These are phyloP conservation scores for Anthoptus insignis DNA, from an alignment of 2,888 invertebrate genomes.

Conservation along the genomic window DNA sequence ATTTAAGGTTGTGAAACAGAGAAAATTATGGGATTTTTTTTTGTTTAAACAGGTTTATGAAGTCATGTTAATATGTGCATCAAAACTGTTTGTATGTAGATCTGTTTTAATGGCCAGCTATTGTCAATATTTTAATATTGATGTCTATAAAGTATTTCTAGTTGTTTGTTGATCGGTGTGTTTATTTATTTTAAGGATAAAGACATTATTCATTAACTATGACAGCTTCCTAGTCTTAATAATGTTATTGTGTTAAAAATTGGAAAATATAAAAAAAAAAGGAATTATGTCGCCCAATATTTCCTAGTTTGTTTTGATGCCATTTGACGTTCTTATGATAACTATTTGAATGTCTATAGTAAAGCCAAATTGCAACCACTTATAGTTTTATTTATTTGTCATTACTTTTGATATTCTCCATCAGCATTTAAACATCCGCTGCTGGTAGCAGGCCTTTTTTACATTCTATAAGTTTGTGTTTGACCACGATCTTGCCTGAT, in stretches of 20 bases:
- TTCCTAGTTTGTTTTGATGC: conserved; percentile 26
- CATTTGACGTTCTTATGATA: conserved; percentile 22
- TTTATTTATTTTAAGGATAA: conserved; percentile 3
- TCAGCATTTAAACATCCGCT: too few relatives aligned
- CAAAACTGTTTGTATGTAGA: conserved; percentile 1
- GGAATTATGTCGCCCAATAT: conserved; percentile 8
- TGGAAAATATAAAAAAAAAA: conserved; percentile 5
- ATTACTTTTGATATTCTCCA: too few relatives aligned
- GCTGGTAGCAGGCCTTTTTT: too few relatives aligned
- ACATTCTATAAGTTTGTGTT: too few relatives aligned
- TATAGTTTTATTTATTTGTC: conserved; percentile 43
- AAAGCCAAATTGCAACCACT: conserved; percentile 53
- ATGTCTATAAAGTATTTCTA: background rate
- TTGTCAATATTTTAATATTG: background rate
- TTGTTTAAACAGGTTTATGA: background rate
- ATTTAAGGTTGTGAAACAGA: conserved; percentile 27
- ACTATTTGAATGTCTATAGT: conserved; percentile 46
- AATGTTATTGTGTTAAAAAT: conserved; percentile 18
- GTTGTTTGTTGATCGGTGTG: conserved; percentile 1
- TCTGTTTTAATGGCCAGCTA: background rate
- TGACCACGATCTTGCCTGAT: too few relatives aligned
- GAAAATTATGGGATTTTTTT: background rate
- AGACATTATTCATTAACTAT: background rate
- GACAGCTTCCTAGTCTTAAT: conserved; percentile 25
- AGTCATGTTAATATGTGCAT: conserved; percentile 12